Percentiles rank a stretch among this genome's conserved stretches.
Conservation (phyloP, 2,797 vertebrate species). For the Lepidocolaptes lacrymiger region DNA sequence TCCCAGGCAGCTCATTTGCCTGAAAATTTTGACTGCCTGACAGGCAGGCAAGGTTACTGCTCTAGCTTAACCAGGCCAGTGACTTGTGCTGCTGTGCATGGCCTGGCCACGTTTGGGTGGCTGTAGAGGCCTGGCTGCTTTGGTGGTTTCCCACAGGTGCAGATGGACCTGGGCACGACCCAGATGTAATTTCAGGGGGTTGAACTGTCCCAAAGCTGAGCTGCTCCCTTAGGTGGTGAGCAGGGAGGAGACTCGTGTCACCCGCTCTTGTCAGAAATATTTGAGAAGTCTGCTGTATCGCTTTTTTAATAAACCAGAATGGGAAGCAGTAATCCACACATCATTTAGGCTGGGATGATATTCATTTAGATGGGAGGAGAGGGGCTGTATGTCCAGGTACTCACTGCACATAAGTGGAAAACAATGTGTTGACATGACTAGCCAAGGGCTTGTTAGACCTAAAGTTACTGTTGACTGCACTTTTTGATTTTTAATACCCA, state of each 20-base stretch:
- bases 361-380: background rate
- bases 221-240: background rate
- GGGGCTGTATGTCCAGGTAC: background rate
- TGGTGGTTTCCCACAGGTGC: too few relatives aligned
- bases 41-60: too few relatives aligned
- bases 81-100: background rate
- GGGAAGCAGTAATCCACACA: background rate
- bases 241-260: too few relatives aligned
- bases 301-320: background rate
- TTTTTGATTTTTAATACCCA: background rate
- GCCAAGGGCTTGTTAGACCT: background rate
- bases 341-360: background rate
- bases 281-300: background rate
- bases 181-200: background rate
- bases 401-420: background rate
- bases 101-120: rapidly evolving
- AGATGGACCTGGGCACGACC: background rate
- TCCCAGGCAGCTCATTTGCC: background rate
- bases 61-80: rapidly evolving
- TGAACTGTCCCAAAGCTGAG: background rate
- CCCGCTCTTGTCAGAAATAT: background rate
- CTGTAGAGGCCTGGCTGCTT: background rate
- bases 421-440: background rate
- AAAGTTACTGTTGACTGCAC: background rate
- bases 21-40: background rate